phyloP scores from a whole-genome alignment of 2,113 vertebrate species.

The Pollachius pollachius region DNA sequence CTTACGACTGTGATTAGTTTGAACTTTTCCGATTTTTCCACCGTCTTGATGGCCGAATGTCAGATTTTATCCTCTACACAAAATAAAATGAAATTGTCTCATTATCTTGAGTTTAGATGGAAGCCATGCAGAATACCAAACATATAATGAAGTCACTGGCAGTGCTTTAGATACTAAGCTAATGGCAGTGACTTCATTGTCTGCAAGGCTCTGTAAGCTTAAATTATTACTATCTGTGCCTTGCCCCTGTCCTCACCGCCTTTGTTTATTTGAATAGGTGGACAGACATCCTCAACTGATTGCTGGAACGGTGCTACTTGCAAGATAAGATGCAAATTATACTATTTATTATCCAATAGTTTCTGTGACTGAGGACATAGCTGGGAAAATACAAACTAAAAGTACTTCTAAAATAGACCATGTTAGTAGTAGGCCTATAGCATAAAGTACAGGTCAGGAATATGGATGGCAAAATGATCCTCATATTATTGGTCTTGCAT shows the following conservation, averaged over 20 bases:
- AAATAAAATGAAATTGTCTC: conserved; percentile 34
- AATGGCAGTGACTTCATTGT: conserved; percentile 56
- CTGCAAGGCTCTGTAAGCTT: conserved; percentile 19
- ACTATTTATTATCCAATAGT: too few relatives aligned
- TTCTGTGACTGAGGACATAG: too few relatives aligned
- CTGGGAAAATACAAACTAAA: too few relatives aligned
- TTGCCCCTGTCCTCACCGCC: conserved; percentile 42
- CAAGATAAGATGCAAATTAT: too few relatives aligned
- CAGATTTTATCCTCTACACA: conserved; percentile 35
- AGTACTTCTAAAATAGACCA: too few relatives aligned
- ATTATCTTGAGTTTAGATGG: conserved; percentile 9
- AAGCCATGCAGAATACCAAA: neutral
- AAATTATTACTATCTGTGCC: conserved; percentile 49
- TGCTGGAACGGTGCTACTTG: too few relatives aligned
- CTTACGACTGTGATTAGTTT: conserved; percentile 39
- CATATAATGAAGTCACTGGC: neutral
- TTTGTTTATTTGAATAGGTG: conserved; percentile 66
- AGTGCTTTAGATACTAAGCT: conserved; percentile 30
- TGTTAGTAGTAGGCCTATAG: neutral
- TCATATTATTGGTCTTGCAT: neutral
- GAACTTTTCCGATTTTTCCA: conserved; percentile 33
- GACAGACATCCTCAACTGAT: conserved; percentile 13
- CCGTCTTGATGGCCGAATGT: conserved; percentile 29
- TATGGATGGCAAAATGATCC: neutral
- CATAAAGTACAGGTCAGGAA: conserved; percentile 6